Conservation (phyloP, 2,797 vertebrate species). For the Acrossocheilus fasciatus region DNA sequence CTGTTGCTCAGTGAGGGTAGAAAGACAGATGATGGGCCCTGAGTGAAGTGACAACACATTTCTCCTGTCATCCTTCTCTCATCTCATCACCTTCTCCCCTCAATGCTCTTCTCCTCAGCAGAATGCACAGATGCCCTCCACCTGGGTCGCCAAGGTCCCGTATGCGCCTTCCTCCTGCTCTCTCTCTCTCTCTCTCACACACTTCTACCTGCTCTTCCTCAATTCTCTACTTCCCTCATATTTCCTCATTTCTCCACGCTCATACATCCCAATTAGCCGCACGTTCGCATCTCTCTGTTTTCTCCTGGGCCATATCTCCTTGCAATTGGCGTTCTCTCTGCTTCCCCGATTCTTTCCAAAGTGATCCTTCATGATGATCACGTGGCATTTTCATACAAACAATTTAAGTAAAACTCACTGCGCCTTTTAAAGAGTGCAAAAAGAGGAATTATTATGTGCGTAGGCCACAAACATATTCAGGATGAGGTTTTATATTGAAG, state of each 20-base stretch:
- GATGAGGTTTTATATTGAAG: neutral
- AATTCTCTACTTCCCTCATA: constrained; percentile 56
- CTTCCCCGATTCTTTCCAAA: constrained; percentile 5
- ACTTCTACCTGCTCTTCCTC: neutral
- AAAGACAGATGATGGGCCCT: constrained; percentile 73
- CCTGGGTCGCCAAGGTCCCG: constrained; percentile 33
- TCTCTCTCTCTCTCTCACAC: neutral
- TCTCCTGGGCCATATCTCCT: constrained; percentile 53
- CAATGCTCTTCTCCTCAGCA: constrained; percentile 67
- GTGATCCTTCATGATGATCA: constrained; percentile 23
- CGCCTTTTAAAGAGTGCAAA: neutral
- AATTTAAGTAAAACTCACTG: neutral
- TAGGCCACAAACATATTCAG: neutral
- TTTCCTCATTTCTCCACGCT: constrained; percentile 61
- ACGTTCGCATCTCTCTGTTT: constrained; percentile 63
- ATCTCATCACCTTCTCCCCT: constrained; percentile 67
- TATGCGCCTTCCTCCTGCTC: neutral
- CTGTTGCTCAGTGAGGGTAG: constrained; percentile 60
- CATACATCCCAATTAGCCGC: constrained; percentile 67
- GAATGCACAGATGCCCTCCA: constrained; percentile 38
- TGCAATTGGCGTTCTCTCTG: constrained; percentile 33
- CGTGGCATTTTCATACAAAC: neutral
- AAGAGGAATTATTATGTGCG: neutral
- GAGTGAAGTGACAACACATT: constrained; percentile 74
- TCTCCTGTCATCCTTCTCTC: constrained; percentile 70